These are phyloP conservation scores for Cephalophus harveyi DNA, from an alignment of 2,113 vertebrate species.

Conservation along the genomic window DNA sequence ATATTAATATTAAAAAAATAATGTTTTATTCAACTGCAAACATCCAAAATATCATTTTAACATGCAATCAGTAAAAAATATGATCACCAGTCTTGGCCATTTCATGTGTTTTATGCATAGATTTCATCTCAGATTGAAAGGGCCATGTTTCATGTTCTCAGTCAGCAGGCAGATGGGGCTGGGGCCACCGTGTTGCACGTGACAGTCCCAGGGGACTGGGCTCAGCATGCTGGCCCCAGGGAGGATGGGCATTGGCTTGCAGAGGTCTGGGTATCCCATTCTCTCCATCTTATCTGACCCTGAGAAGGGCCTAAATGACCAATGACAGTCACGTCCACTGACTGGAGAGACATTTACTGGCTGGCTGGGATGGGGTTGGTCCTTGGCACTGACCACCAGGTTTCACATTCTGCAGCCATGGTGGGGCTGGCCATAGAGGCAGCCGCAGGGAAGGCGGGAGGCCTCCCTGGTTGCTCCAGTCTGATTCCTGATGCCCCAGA, in stretches of 20 bases:
- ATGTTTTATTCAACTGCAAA: not conserved
- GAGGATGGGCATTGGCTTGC: not conserved
- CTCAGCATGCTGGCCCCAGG: not conserved
- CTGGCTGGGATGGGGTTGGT: not conserved
- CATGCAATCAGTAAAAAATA: not conserved
- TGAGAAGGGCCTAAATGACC: not conserved
- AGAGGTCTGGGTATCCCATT: not conserved
- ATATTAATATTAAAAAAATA: fast-evolving
- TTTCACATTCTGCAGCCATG: not conserved
- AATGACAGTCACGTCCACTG: not conserved
- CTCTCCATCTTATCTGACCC: not conserved
- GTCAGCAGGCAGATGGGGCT: not conserved
- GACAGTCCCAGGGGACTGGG: not conserved
- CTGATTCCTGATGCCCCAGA: not conserved
- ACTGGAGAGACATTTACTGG: not conserved
- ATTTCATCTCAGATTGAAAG: not conserved
- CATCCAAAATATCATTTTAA: not conserved
- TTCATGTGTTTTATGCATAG: not conserved
- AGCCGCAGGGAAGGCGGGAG: too few relatives aligned
- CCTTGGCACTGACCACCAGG: not conserved
- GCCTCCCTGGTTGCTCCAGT: not conserved
- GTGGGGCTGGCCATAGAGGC: not conserved
- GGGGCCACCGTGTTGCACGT: not conserved
- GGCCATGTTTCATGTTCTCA: too few relatives aligned
- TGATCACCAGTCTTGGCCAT: not conserved